Conservation (phyloP, 2,888 invertebrate species). For the Sabatieria punctata region DNA sequence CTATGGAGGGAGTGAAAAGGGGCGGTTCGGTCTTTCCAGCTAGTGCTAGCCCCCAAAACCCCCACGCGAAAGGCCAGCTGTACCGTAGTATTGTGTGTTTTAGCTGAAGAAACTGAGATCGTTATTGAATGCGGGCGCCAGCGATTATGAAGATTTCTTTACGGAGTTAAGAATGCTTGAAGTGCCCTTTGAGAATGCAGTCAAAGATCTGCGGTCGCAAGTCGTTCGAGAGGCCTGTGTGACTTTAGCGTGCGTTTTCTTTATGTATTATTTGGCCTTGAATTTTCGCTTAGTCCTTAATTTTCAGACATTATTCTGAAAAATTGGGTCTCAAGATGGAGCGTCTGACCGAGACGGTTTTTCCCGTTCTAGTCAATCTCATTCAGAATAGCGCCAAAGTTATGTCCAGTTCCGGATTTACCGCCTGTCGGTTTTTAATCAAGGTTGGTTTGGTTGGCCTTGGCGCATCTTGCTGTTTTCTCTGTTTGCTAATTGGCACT, state of each 20-base stretch:
- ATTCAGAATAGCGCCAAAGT: constrained; percentile 92
- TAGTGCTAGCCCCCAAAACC: not conserved
- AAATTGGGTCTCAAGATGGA: constrained; percentile 63
- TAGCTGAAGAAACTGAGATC: constrained; percentile 71
- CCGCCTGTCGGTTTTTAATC: constrained; percentile 72
- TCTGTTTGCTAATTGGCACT: constrained; percentile 3
- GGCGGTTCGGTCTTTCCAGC: too few relatives aligned
- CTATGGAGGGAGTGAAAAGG: too few relatives aligned
- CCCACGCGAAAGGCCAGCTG: too few relatives aligned
- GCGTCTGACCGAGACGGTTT: constrained; percentile 60
- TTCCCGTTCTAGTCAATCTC: constrained; percentile 65
- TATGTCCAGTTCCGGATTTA: constrained; percentile 45
- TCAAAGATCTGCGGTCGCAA: constrained; percentile 74
- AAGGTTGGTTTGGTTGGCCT: constrained; percentile 31
- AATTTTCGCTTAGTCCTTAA: constrained; percentile 2
- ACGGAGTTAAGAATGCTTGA: constrained; percentile 59
- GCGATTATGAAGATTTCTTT: constrained; percentile 53
- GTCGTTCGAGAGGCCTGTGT: constrained; percentile 90
- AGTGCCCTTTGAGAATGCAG: constrained; percentile 57
- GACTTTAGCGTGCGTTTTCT: constrained; percentile 54
- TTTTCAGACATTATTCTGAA: constrained; percentile 53
- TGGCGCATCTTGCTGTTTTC: constrained; percentile 12
- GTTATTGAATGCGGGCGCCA: constrained; percentile 60
- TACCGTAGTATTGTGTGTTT: constrained; percentile 27
- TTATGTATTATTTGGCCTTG: not conserved